Conservation (phyloP, 2,797 vertebrate genomes). For the Sus cebifrons region DNA sequence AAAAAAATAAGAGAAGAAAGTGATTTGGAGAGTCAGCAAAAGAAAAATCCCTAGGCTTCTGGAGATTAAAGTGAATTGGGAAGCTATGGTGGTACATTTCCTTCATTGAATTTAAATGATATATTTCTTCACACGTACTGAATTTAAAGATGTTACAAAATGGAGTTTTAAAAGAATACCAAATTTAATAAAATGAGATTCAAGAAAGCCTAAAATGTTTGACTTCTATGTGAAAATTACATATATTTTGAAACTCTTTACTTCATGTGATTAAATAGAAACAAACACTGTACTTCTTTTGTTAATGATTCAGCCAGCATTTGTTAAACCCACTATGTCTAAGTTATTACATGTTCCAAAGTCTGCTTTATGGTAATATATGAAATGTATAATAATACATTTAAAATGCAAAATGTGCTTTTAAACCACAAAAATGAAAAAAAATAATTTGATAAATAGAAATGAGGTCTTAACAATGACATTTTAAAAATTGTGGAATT, state of each 20-base stretch:
- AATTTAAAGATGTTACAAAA: conserved; percentile 49
- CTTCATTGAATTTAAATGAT: conserved; percentile 58
- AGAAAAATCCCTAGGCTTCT: background rate
- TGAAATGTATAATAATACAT: background rate
- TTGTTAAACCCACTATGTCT: background rate
- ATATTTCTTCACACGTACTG: background rate
- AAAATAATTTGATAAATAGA: conserved; percentile 31
- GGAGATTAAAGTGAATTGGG: conserved; percentile 14
- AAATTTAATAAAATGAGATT: conserved; percentile 1
- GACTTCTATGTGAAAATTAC: background rate
- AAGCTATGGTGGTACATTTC: background rate
- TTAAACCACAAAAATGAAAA: background rate
- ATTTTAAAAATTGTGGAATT: background rate
- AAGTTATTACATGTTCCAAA: background rate
- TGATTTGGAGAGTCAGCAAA: conserved; percentile 34
- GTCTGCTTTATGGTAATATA: background rate
- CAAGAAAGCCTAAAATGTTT: conserved; percentile 36
- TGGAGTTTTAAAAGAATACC: conserved; percentile 30
- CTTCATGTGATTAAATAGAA: background rate
- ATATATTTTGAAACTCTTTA: conserved; percentile 13
- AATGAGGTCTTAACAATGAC: background rate
- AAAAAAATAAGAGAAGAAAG: background rate
- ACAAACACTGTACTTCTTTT: background rate
- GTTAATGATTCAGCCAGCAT: background rate
- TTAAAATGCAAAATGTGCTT: background rate